Conservation (phyloP, 2,888 invertebrate genomes). For the Philopedon plagiatum region DNA sequence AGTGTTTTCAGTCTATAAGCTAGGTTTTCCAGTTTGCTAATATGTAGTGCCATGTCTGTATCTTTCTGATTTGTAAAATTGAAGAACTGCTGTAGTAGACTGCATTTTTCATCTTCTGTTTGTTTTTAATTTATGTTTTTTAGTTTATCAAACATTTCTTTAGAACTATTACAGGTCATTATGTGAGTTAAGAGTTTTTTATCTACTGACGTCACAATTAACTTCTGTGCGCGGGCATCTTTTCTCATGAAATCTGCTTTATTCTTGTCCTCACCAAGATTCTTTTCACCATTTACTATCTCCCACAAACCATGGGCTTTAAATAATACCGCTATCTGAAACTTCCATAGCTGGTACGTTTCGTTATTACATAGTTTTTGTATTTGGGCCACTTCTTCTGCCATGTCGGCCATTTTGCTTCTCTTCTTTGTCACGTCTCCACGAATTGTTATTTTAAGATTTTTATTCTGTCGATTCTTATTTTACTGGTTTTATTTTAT, state of each 20-base stretch:
- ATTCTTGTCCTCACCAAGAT: conserved; percentile 19
- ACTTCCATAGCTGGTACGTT: conserved; percentile 40
- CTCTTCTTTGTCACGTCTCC: not conserved
- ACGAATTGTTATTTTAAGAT: too few species aligned
- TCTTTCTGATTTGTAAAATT: conserved; percentile 30
- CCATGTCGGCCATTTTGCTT: not conserved
- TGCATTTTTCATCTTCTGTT: conserved; percentile 35
- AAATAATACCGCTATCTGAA: conserved; percentile 35
- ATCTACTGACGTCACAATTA: conserved; percentile 28
- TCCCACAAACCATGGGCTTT: conserved; percentile 31
- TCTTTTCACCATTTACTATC: conserved; percentile 26
- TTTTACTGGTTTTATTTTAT: not conserved
- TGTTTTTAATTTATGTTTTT: too few species aligned
- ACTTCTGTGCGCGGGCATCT: conserved; percentile 39
- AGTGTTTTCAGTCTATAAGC: conserved; percentile 33
- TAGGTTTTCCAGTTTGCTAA: conserved; percentile 52
- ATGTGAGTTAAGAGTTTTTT: conserved; percentile 34
- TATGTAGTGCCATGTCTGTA: too few species aligned
- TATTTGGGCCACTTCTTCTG: conserved; percentile 3
- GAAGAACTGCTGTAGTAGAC: conserved; percentile 35
- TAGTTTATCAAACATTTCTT: conserved; percentile 40
- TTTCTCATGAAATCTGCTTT: conserved; percentile 34
- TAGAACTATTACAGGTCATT: conserved; percentile 24
- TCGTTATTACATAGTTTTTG: conserved; percentile 23
- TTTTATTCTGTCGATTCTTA: not conserved